Base-by-base conservation (phyloP, 2,113 vertebrate species). In the Quiscalus mexicanus region DNA sequence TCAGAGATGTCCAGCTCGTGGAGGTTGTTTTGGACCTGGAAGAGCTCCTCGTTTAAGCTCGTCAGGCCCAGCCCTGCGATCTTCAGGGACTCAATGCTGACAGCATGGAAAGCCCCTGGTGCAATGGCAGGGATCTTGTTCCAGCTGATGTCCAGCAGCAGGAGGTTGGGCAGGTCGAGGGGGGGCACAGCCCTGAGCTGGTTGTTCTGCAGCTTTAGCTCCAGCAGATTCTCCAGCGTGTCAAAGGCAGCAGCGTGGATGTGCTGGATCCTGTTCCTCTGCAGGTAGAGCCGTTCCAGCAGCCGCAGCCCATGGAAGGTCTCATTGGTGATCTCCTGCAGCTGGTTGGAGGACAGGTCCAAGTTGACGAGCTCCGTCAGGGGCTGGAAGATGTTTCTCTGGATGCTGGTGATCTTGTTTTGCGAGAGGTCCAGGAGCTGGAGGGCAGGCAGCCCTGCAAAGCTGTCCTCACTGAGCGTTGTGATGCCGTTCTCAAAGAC, bases 391-490 rank as follows among this genome's bases (percentile, higher is more conserved):
- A 99, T 98, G 25, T 96, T 95, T 10, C 98, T 97, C 6, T 99
- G 98, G 89, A 99, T 98, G 94, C 97, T 96, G 12, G 98, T 96
- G 81, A 99, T 94, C 87, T 99, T 98, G 96, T 99, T 99, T 97
- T 99, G 99, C 1, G 99, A 99, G 81, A 99, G 97, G 93, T 99
- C 99, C 73, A 99, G 84, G 96, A 99, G 98, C 95, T 99, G 98
- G 60, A 99, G 97, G 68, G 97, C 97, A 0, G 96, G 96, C 70
- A 99, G 95, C 14, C 98, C 97, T 3, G 92, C 77, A 81, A 99
- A 99, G 91, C 99, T 99, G 92, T 98, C 97, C 16, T 91, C 69
- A 0, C 94, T 95, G 23, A 99, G 96, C 0, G 92, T 94, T 5
- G 98, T 98, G 93, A 99, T 99, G 87, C 98, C 98, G 0, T 99